Percentiles rank a stretch among this genome's conserved stretches.
These are phyloP conservation scores for Incurvaria masculella DNA, from an alignment of 2,888 invertebrate genomes.

Conservation along the genomic window DNA sequence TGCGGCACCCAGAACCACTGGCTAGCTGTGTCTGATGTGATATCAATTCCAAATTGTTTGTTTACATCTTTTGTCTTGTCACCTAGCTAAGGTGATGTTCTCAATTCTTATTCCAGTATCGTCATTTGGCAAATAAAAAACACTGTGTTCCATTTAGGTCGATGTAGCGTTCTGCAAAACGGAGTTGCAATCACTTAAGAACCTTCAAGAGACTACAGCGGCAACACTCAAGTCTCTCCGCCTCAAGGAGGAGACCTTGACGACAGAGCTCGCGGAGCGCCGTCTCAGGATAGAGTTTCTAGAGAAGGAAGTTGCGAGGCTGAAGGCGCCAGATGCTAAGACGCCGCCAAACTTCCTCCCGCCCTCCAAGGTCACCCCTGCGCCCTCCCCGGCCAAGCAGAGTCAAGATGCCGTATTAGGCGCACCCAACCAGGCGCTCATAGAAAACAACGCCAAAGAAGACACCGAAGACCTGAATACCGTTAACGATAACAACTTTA, in stretches of 20 bases:
- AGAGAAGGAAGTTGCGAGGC: slow-evolving; percentile 36
- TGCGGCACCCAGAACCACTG: no score
- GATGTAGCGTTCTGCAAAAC: slow-evolving; percentile 44
- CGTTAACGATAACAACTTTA: slow-evolving; percentile 27
- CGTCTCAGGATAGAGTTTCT: slow-evolving; percentile 40
- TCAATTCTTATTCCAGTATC: no score
- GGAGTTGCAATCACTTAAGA: slow-evolving; percentile 44
- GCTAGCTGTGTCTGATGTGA: no score
- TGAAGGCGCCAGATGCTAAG: slow-evolving; percentile 39
- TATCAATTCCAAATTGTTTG: no score
- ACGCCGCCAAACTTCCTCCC: slow-evolving; percentile 30
- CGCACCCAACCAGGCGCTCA: slow-evolving; percentile 36
- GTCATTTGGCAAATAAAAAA: no score
- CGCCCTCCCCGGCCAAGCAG: slow-evolving; percentile 36
- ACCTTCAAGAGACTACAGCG: slow-evolving; percentile 39
- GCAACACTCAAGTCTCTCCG: slow-evolving; percentile 44
- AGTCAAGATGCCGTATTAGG: slow-evolving; percentile 34
- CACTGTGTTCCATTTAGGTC: no score
- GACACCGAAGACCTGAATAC: slow-evolving; percentile 46
- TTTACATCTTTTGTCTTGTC: no score
- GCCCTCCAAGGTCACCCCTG: slow-evolving; percentile 37
- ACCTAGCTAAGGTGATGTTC: no score
- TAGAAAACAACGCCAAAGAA: slow-evolving; percentile 49
- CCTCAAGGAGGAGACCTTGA: slow-evolving; percentile 42
- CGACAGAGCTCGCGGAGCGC: slow-evolving; percentile 34